phyloP scores from a whole-genome alignment of 2,888 invertebrate species.

The Mechanitis mazaeus region DNA sequence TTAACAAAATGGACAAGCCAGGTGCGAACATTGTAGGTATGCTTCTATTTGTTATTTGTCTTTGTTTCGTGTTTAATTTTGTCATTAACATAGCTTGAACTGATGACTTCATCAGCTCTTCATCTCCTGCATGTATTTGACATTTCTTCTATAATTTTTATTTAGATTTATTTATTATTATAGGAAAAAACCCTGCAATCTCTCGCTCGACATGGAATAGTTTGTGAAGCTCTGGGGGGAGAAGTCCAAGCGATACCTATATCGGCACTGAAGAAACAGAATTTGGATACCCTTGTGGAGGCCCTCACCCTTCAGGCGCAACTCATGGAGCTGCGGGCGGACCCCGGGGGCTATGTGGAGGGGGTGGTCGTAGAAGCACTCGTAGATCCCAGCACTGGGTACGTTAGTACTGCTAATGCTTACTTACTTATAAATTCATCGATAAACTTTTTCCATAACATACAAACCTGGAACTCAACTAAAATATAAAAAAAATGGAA shows the following conservation, averaged over 20 bases:
- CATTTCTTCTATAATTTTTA: not conserved
- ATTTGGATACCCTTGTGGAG: constrained; percentile 87
- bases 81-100: too few species aligned
- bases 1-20: constrained; percentile 98
- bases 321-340: constrained; percentile 89
- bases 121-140: not conserved
- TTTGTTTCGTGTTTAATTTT: constrained; percentile 16
- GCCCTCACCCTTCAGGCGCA: constrained; percentile 90
- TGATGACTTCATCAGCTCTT: not conserved
- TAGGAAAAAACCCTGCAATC: constrained; percentile 85
- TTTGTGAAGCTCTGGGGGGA: constrained; percentile 92
- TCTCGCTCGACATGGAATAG: constrained; percentile 86
- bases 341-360: constrained; percentile 89
- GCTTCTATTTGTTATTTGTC: constrained; percentile 51
- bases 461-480: too few species aligned
- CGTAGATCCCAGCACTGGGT: constrained; percentile 50
- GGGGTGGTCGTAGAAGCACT: constrained; percentile 93
- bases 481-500: too few species aligned
- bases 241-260: constrained; percentile 94
- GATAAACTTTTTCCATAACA: too few species aligned
- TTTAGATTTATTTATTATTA: not conserved
- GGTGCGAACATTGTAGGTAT: constrained; percentile 90
- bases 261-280: constrained; percentile 90
- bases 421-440: not conserved
- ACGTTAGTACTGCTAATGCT: constrained; percentile 23